Base-by-base conservation (phyloP, 2,888 invertebrate species). In the Proisotoma minuta region DNA sequence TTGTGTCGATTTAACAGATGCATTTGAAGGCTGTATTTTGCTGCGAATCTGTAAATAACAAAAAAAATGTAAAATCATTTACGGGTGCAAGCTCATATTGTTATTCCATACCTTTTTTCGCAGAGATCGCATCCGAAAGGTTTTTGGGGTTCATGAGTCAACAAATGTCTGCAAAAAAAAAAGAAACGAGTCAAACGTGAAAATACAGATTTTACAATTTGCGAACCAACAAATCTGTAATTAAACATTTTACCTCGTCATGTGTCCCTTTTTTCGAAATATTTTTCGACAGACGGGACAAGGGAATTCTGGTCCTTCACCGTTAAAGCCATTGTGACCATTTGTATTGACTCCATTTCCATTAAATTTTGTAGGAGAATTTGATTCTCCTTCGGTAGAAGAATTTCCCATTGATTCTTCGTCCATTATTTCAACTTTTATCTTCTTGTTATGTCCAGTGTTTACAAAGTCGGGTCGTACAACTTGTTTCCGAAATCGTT, bases 1-100 rank as follows among this genome's bases (percentile, higher is more conserved):
- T 52, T 52, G 26, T 52, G 52, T 8, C 52, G 52, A 18, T 52
- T 52, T 24, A 52, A 8, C n/a, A 52, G 26, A 27, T 52, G 52
- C 52, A 52, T 52, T 28, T 52, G 52, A 3, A 52, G 29, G 28
- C 52, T 52, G 52, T 52, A 52, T 26, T 52, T 52, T 26, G 52
- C 52, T 18, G 52, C 52, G 28, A 52, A 52, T 3, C 34, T 34
- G 8, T 34, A 10, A 34, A n/a, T n/a, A n/a, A n/a, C n/a, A n/a
- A n/a, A n/a, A n/a, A n/a, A n/a, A n/a, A n/a, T n/a, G n/a, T n/a
- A n/a, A n/a, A n/a, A n/a, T n/a, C n/a, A n/a, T n/a, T n/a, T n/a
- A n/a, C n/a, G n/a, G n/a, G 34, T 34, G 34, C 34, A 34, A 34
- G 8, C 15, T 34, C 34, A 8, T 10, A 34, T 34, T 34, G n/a